Evolutionary conservation across 2,113 vertebrate species (phyloP).

Genomic region (Haemorhous mexicanus): DNA sequence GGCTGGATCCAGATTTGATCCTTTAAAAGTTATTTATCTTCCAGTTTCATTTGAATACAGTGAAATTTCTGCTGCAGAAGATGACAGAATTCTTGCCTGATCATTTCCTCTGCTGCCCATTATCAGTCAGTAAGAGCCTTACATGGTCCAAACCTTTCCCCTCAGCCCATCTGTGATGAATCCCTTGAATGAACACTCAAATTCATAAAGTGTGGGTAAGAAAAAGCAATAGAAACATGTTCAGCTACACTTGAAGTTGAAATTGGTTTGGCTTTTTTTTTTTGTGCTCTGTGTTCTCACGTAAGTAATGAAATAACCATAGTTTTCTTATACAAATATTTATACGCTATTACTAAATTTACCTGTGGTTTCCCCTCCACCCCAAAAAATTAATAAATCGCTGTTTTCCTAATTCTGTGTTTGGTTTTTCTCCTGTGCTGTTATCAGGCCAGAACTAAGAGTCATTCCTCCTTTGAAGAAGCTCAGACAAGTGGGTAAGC

Average conservation of each 20-base stretch:
- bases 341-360: conserved; percentile 7
- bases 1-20: not conserved
- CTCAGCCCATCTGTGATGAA: not conserved
- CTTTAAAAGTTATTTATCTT: not conserved
- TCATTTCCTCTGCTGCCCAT: not conserved
- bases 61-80: not conserved
- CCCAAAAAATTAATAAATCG: not conserved
- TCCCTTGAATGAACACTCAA: not conserved
- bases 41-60: not conserved
- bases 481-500: conserved; percentile 63
- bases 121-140: not conserved
- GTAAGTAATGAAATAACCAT: conserved; percentile 12
- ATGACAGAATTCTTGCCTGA: not conserved
- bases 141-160: not conserved
- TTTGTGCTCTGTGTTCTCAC: not conserved
- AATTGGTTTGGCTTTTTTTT: not conserved
- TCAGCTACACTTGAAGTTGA: not conserved
- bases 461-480: conserved; percentile 57
- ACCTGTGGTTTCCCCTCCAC: conserved; percentile 14
- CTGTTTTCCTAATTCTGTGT: conserved; percentile 15
- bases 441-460: conserved; percentile 42
- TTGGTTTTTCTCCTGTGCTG: conserved; percentile 39
- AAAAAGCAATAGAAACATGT: not conserved
- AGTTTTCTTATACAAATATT: conserved; percentile 18
- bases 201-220: not conserved